Conservation (phyloP, 2,797 vertebrate genomes). For the Masticophis lateralis region DNA sequence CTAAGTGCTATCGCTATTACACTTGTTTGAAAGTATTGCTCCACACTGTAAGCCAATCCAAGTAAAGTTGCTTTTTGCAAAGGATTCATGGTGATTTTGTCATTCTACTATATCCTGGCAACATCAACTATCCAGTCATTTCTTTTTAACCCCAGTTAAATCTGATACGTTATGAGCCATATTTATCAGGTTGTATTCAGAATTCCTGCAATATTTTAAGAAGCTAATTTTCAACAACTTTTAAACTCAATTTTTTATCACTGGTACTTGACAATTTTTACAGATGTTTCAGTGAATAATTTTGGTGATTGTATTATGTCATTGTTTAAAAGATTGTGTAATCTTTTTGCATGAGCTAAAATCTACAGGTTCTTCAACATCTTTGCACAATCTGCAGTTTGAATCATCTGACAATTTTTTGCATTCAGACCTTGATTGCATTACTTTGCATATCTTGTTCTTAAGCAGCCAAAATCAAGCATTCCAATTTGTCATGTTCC, state of each 20-base stretch:
- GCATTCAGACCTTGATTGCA: background rate
- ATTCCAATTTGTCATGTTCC: background rate
- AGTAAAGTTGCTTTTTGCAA: background rate
- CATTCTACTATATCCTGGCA: background rate
- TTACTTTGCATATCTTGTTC: background rate
- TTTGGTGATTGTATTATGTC: background rate
- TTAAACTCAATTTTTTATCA: background rate
- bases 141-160: background rate
- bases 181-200: background rate
- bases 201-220: background rate
- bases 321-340: background rate
- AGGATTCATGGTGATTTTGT: background rate
- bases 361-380: background rate
- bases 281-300: background rate
- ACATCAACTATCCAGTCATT: background rate
- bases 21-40: background rate
- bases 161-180: background rate
- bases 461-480: background rate
- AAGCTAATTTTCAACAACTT: background rate
- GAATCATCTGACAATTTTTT: background rate
- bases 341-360: background rate
- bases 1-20: too few relatives aligned
- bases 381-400: background rate
- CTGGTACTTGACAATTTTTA: background rate
- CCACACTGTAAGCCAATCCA: background rate